Conservation (phyloP, 1,140 invertebrate genomes). For the Nasonia giraulti region DNA sequence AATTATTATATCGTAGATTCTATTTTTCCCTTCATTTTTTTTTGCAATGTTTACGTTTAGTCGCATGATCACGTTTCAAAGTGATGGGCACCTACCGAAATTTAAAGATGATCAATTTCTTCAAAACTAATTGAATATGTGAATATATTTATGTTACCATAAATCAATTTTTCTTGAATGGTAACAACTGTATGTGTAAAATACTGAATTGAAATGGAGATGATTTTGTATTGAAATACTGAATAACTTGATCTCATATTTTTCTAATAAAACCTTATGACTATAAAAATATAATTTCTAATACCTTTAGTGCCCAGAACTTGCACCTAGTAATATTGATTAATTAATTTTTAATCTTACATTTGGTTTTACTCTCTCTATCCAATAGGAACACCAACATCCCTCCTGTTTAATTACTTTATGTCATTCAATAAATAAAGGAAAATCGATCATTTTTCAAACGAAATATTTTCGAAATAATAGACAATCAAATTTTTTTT, state of each 20-base stretch:
- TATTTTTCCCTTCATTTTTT: no score
- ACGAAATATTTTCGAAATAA: neutral
- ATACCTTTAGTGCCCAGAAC: neutral
- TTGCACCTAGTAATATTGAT: no score
- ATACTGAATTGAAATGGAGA: neutral
- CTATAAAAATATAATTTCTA: neutral
- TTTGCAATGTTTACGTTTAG: no score
- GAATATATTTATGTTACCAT: neutral
- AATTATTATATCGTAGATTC: neutral
- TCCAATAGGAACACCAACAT: neutral
- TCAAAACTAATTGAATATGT: no score
- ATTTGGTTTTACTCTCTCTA: neutral
- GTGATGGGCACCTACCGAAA: neutral
- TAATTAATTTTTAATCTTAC: neutral
- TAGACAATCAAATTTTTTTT: neutral
- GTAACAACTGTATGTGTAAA: neutral
- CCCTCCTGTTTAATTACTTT: neutral
- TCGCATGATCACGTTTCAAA: no score
- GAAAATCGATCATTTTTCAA: no score
- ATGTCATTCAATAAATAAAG: neutral
- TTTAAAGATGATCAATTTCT: no score
- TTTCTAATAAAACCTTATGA: neutral
- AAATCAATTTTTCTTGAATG: neutral
- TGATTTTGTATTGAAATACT: neutral
- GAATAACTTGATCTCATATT: constrained; percentile 19